Evolutionary conservation across 2,113 vertebrate species (phyloP).

Genomic region (Campylomormyrus numenius): DNA sequence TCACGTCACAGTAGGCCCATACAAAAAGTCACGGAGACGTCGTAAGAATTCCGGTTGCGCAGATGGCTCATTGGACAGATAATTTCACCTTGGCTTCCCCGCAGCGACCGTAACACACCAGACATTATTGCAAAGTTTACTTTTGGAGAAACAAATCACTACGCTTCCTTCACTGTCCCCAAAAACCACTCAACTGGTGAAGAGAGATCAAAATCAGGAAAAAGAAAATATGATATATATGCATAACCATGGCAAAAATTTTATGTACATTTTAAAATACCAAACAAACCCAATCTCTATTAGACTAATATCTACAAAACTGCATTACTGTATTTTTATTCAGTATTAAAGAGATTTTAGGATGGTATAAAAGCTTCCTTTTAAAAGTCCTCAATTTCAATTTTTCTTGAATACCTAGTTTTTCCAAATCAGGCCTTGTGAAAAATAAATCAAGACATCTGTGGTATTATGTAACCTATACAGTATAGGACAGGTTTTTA

Average conservation of each 20-base stretch:
- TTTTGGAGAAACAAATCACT: background rate
- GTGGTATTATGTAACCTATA: constrained; percentile 34
- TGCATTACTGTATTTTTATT: constrained; percentile 65
- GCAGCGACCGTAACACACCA: constrained; percentile 29
- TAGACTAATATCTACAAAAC: constrained; percentile 69
- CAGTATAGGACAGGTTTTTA: constrained; percentile 27
- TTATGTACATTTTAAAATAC: constrained; percentile 25
- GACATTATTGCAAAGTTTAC: constrained; percentile 71
- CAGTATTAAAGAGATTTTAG: constrained; percentile 67
- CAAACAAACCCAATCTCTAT: constrained; percentile 32
- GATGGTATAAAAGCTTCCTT: constrained; percentile 60
- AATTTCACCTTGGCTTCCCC: constrained; percentile 41
- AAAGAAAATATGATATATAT: constrained; percentile 2
- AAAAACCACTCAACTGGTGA: background rate
- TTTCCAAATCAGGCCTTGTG: background rate
- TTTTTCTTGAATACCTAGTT: constrained; percentile 8
- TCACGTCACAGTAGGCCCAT: background rate
- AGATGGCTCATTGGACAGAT: constrained; percentile 47
- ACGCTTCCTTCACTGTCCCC: background rate
- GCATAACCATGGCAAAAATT: constrained; percentile 36
- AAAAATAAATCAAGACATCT: constrained; percentile 33
- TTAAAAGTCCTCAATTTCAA: constrained; percentile 1
- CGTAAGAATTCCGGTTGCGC: background rate
- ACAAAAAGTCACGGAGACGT: background rate
- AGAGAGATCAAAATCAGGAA: background rate